A percentile compares a stretch with the other conserved stretches of the same genome.
Evolutionary conservation across 2,888 invertebrate genomes (phyloP).

Genomic region (Tinea pellionella): DNA sequence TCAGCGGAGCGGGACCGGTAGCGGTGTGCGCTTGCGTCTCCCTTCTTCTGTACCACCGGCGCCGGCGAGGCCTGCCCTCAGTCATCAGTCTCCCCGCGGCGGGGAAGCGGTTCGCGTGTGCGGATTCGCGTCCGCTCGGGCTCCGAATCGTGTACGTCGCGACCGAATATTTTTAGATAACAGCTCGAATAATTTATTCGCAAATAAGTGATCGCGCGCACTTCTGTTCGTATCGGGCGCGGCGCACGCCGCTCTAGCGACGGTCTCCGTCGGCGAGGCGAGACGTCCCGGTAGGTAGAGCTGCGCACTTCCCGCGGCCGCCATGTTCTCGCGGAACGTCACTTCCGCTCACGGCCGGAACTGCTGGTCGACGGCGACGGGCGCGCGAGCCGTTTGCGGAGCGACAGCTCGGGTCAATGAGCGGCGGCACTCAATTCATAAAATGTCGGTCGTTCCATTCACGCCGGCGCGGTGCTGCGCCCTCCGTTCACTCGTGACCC

Average conservation of each 20-base stretch:
- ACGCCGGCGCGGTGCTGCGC: constrained; percentile 55
- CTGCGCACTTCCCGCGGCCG: constrained; percentile 69
- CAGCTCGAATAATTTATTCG: constrained; percentile 65
- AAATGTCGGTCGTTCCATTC: constrained; percentile 68
- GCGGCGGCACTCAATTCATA: constrained; percentile 64
- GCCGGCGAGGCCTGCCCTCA: constrained; percentile 56
- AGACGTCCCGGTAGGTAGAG: constrained; percentile 66
- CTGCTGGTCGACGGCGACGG: constrained; percentile 28
- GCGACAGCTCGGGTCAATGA: constrained; percentile 50
- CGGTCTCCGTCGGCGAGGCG: constrained; percentile 35
- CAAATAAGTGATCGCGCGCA: constrained; percentile 63
- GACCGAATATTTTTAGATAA: constrained; percentile 68
- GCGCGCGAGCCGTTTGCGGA: constrained; percentile 22
- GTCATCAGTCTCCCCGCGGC: constrained; percentile 68
- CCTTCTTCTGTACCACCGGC: not conserved
- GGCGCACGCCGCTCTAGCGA: constrained; percentile 42
- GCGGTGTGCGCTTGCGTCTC: constrained; percentile 53
- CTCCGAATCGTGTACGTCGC: constrained; percentile 34
- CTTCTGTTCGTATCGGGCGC: constrained; percentile 55
- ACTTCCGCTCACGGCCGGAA: constrained; percentile 59
- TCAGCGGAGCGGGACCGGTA: constrained; percentile 46
- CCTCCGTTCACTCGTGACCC: constrained; percentile 67
- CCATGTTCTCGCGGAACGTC: constrained; percentile 67
- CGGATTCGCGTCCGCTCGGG: constrained; percentile 43
- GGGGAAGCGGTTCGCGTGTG: constrained; percentile 65